Base-by-base conservation (phyloP, 2,113 vertebrate genomes). In the Phyllostomus hastatus region DNA sequence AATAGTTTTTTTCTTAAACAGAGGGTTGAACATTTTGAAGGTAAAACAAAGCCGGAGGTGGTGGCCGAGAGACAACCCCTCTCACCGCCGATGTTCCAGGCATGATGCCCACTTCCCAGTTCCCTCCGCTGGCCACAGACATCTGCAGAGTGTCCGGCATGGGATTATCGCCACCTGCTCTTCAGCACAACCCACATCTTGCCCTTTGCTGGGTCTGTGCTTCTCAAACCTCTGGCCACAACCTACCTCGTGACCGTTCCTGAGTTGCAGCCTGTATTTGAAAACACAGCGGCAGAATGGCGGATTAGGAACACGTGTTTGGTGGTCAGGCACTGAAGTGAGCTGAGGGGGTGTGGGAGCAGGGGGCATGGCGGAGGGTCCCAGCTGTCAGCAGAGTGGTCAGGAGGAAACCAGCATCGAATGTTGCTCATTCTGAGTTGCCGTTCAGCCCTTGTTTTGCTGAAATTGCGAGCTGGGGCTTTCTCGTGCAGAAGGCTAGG, bases 1-100 rank as follows among this genome's bases (percentile, higher is more conserved):
- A 69, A 70, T 10, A 1, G 7, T 35, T 89, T 67, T 88, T 88
- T 69, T 83, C 80, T 96, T 54, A 87, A 88, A 57, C 15, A 31
- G 54, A 92, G 90, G 20, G 35, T 12, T 41, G 78, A 73, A 35
- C 1, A 1, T 79, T 88, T 83, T 4, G 16, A 90, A 95, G 73
- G 73, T 81, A 67, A 93, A 89, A 11, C 28, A 43, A 88, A 90
- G n/a, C 72, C 61, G 59, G 67, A 70, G 50, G 10, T 24, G n/a
- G 72, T 19, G 11, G 28, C 81, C 14, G 67, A 26, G 79, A 64
- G 24, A 10, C 1, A 11, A 1, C 43, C 70, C 28, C 35, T 89
- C 57, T 57, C 8, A 1, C 14, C 11, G 4, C 73, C 6, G 10
- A 5, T 0, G 3, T 41, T 48, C 9, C 26, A 33, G 43, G 78